Percentiles rank a stretch among this genome's conserved stretches.
Evolutionary conservation across 2,888 invertebrate genomes (phyloP).

Genomic region (Seira sanloemensis): DNA sequence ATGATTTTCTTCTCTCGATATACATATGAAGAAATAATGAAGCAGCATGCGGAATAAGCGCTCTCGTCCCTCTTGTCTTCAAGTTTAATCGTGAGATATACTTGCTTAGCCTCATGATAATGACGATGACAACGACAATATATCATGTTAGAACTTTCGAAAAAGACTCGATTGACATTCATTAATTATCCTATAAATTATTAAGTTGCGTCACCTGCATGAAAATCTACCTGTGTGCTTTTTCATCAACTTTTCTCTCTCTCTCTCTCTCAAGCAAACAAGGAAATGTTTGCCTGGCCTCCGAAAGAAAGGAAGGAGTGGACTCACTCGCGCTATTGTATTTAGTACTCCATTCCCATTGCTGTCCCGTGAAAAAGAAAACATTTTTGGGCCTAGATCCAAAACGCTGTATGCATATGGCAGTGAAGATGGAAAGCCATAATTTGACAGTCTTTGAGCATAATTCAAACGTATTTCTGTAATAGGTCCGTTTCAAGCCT

Average conservation of each 20-base stretch:
- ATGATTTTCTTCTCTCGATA: background rate
- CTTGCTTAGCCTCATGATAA: conserved; percentile 4
- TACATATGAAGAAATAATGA: background rate
- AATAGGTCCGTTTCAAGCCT: background rate
- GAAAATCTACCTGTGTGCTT: background rate
- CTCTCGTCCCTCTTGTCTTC: background rate
- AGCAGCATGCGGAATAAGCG: background rate
- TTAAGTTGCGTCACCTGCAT: background rate
- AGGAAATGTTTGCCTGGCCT: too few relatives aligned
- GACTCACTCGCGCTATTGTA: too few relatives aligned
- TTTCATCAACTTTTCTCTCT: background rate
- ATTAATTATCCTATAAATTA: conserved; percentile 4
- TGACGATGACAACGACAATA: background rate
- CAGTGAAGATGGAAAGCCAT: too few relatives aligned
- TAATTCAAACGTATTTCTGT: background rate
- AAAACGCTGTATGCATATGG: too few relatives aligned
- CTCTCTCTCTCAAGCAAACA: too few relatives aligned
- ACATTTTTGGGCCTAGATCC: too few relatives aligned
- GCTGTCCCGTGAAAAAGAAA: too few relatives aligned
- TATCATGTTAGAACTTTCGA: background rate
- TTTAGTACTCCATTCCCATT: too few relatives aligned
- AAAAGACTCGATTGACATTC: conserved; percentile 1
- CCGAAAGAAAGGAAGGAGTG: too few relatives aligned
- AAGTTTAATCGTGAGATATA: background rate
- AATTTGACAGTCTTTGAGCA: background rate